Conservation (phyloP, 1,140 invertebrate genomes). For the Epicauta chinensis region DNA sequence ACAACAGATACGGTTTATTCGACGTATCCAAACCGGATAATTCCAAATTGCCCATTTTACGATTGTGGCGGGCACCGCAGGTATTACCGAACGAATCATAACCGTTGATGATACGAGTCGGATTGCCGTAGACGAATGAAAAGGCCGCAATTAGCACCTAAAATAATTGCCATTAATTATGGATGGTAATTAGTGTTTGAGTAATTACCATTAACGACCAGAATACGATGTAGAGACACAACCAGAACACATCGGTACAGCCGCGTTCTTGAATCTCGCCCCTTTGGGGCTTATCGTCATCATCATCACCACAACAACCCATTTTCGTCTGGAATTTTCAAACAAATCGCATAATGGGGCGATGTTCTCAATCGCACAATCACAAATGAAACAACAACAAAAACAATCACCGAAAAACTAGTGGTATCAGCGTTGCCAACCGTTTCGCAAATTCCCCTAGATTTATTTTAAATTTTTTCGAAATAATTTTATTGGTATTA, state of each 20-base stretch:
- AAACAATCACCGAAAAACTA: too few relatives aligned
- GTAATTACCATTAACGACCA: slow-evolving; percentile 80
- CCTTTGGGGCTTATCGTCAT: slow-evolving; percentile 25
- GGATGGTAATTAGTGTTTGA: slow-evolving; percentile 25
- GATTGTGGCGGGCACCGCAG: slow-evolving; percentile 77
- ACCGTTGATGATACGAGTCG: slow-evolving; percentile 79
- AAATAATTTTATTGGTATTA: too few relatives aligned
- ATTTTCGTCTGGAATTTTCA: too few relatives aligned
- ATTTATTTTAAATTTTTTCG: too few relatives aligned
- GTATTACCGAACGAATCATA: slow-evolving; percentile 96
- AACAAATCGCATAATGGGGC: too few relatives aligned
- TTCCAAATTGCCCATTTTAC: slow-evolving; percentile 63
- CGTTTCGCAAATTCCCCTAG: too few relatives aligned
- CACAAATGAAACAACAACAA: too few relatives aligned
- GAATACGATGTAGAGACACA: slow-evolving; percentile 76
- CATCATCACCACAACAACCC: slow-evolving; percentile 30
- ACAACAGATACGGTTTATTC: slow-evolving; percentile 77
- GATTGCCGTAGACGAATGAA: slow-evolving; percentile 85
- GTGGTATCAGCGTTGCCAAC: too few relatives aligned
- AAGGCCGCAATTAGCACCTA: slow-evolving; percentile 82
- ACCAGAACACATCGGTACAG: slow-evolving; percentile 83
- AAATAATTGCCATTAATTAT: slow-evolving; percentile 33
- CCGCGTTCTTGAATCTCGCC: slow-evolving; percentile 48
- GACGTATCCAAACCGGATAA: slow-evolving; percentile 75
- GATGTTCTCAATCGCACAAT: too few relatives aligned